Conservation (phyloP, 2,888 invertebrate species). For the Clanis bilineata region DNA sequence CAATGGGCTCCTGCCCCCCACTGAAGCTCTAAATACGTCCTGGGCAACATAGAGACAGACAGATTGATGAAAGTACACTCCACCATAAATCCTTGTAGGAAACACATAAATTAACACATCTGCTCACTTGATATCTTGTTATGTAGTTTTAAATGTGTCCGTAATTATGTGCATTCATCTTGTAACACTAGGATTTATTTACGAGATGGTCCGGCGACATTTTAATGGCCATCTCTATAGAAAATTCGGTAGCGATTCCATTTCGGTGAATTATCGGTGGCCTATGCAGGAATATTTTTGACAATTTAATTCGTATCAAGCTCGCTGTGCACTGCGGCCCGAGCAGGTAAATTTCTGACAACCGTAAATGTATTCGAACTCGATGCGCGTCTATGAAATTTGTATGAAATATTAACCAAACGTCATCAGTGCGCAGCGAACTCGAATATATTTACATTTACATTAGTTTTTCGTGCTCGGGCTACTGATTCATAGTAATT, state of each 20-base stretch:
- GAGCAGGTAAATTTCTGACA: too few species aligned
- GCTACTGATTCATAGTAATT: too few species aligned
- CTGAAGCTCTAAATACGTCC: neutral
- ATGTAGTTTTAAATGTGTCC: constrained; percentile 5
- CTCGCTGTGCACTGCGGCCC: too few species aligned
- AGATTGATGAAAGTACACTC: neutral
- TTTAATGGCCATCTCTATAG: neutral
- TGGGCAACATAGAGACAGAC: neutral
- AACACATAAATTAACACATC: constrained; percentile 8
- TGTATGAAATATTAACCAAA: too few species aligned
- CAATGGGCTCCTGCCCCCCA: neutral
- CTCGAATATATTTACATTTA: too few species aligned
- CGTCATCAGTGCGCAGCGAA: too few species aligned
- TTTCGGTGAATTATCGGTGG: too few species aligned
- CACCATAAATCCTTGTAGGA: neutral
- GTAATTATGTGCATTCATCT: neutral
- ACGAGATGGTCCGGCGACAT: neutral
- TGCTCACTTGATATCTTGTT: neutral
- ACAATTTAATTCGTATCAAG: too few species aligned
- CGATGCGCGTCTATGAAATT: too few species aligned
- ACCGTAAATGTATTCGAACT: too few species aligned
- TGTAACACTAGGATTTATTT: neutral
- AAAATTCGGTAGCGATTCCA: neutral
- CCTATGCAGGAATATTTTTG: too few species aligned
- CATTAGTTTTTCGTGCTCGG: too few species aligned